phyloP scores from a whole-genome alignment of 2,797 vertebrate species.

The Tapera naevia region DNA sequence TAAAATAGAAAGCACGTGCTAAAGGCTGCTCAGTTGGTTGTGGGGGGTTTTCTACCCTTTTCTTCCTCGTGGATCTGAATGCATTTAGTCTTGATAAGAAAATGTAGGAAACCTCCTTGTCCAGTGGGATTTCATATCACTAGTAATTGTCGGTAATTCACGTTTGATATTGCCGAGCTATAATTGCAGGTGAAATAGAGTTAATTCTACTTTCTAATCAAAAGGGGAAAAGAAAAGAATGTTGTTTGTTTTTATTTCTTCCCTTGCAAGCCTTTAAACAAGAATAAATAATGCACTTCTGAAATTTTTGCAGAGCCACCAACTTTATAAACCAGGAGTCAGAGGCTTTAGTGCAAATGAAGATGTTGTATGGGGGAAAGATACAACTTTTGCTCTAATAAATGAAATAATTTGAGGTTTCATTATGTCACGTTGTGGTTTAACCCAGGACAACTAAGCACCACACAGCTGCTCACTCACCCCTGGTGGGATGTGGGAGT shows the following conservation, averaged over 20 bases:
- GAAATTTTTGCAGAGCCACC: not conserved
- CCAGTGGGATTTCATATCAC: not conserved
- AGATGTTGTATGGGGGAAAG: not conserved
- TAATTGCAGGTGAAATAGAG: not conserved
- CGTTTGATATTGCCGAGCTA: not conserved
- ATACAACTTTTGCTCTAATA: not conserved
- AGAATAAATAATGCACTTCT: not conserved
- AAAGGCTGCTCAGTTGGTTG: not conserved
- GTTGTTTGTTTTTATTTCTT: not conserved
- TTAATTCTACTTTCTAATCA: not conserved
- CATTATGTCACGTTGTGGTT: not conserved
- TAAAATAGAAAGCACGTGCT: not conserved
- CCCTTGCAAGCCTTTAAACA: not conserved
- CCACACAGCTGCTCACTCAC: too few species aligned
- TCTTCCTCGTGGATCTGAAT: not conserved
- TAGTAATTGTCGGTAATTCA: not conserved
- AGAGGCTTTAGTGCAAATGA: not conserved
- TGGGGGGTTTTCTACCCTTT: accelerated
- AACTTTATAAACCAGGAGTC: not conserved
- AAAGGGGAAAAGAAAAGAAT: not conserved
- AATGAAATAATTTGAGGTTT: not conserved
- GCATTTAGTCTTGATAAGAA: not conserved
- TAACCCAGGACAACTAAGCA: too few species aligned
- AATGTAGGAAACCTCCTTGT: not conserved
- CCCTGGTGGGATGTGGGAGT: too few species aligned